Evolutionary conservation across 1,140 invertebrate genomes (phyloP).

Genomic region (Metopolophium dirhodum): DNA sequence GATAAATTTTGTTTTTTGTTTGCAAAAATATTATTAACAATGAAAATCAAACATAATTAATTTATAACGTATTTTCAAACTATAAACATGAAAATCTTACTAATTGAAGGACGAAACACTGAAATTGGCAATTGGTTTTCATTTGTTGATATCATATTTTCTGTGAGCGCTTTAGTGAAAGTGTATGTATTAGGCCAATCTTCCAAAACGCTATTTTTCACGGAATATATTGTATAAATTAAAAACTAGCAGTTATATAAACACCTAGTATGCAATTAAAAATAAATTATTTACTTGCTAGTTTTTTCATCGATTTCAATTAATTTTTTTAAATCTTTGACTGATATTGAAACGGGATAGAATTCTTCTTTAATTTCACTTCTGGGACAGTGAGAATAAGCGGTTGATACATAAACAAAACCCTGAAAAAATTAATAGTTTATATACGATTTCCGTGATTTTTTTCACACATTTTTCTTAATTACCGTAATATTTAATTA

Average conservation of each 20-base stretch:
- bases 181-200: conserved; percentile 45
- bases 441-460: neutral
- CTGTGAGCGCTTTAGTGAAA: conserved; percentile 29
- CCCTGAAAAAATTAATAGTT: conserved; percentile 64
- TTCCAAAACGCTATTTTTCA: neutral
- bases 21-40: neutral
- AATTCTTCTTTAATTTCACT: conserved; percentile 79
- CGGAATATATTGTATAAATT: neutral
- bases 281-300: neutral
- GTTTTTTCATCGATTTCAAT: neutral
- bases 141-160: neutral
- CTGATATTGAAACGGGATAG: conserved; percentile 74
- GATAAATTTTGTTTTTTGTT: neutral
- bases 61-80: neutral
- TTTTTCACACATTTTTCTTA: neutral
- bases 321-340: neutral
- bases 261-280: no score
- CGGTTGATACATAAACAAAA: conserved; percentile 83
- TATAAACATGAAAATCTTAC: neutral
- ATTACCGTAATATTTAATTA: no score
- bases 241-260: no score
- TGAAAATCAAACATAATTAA: neutral
- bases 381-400: conserved; percentile 76
- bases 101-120: neutral
- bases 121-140: neutral